A percentile compares a stretch with the other conserved stretches of the same genome.
These are phyloP conservation scores for Gila robusta DNA, from an alignment of 2,797 vertebrate genomes.

Conservation along the genomic window DNA sequence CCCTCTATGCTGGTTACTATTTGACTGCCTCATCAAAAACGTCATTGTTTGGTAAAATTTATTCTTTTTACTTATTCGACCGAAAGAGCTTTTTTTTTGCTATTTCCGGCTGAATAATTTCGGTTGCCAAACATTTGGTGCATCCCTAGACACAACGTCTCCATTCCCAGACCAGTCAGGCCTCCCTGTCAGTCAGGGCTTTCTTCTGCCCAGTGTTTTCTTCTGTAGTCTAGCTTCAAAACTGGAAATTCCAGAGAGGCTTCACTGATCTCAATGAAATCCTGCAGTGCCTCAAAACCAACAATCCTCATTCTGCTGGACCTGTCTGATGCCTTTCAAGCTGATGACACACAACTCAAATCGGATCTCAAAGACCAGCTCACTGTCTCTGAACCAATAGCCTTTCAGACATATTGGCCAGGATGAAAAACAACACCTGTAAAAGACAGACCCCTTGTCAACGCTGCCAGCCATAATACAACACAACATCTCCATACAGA, in stretches of 20 bases:
- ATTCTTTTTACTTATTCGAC: no score
- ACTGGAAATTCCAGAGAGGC: not conserved
- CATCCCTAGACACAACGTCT: no score
- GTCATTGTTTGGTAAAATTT: no score
- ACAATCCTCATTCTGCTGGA: conserved; percentile 6
- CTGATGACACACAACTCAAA: not conserved
- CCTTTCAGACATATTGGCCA: not conserved
- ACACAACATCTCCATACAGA: not conserved
- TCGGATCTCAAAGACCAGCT: not conserved
- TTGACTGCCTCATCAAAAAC: no score
- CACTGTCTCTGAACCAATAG: not conserved
- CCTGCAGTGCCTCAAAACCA: not conserved
- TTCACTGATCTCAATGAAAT: conserved; percentile 3
- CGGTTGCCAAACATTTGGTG: no score
- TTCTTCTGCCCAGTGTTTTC: not conserved
- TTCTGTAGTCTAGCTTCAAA: not conserved
- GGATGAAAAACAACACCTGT: conserved; percentile 5
- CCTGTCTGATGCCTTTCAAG: conserved; percentile 14
- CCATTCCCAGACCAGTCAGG: no score
- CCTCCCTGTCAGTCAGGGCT: not conserved
- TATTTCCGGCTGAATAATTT: no score
- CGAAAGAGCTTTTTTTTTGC: no score
- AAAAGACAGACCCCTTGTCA: not conserved
- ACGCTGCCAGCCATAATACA: not conserved
- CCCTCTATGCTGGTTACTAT: no score